Conservation (phyloP, 2,888 invertebrate species). For the Synergus laeviventris region DNA sequence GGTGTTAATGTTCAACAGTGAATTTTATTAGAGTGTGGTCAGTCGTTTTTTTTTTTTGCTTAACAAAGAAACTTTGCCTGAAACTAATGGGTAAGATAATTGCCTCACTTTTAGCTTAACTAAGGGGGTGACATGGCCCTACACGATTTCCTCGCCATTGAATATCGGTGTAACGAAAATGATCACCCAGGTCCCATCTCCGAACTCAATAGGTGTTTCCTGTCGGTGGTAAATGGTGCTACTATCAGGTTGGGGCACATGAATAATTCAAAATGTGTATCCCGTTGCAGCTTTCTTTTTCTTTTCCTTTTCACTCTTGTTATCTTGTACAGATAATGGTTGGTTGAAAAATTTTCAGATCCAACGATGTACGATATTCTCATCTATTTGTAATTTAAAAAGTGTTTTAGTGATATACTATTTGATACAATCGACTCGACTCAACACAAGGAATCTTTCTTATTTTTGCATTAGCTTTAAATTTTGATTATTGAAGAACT, state of each 20-base stretch:
- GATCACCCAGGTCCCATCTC: conserved; percentile 13
- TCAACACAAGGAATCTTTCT: no score
- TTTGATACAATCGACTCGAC: no score
- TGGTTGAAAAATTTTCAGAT: conserved; percentile 2
- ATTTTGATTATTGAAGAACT: no score
- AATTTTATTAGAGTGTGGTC: neutral
- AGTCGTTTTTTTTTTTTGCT: neutral
- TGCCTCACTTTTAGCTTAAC: neutral
- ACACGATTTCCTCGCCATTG: conserved; percentile 27
- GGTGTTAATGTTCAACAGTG: neutral
- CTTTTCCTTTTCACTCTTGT: neutral
- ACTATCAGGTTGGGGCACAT: conserved; percentile 37
- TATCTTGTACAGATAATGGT: conserved; percentile 12
- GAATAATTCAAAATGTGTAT: conserved; percentile 53
- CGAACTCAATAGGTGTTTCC: conserved; percentile 16
- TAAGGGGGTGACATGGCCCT: neutral
- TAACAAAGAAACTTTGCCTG: neutral
- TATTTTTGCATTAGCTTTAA: no score
- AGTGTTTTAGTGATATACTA: no score
- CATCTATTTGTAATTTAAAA: no score
- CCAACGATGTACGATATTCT: neutral
- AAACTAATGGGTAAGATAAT: neutral
- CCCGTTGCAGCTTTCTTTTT: conserved; percentile 29
- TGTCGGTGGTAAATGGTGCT: conserved; percentile 36
- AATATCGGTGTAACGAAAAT: conserved; percentile 40